These are phyloP conservation scores for Loriculus beryllinus DNA, from an alignment of 2,797 vertebrate genomes.

Conservation along the genomic window DNA sequence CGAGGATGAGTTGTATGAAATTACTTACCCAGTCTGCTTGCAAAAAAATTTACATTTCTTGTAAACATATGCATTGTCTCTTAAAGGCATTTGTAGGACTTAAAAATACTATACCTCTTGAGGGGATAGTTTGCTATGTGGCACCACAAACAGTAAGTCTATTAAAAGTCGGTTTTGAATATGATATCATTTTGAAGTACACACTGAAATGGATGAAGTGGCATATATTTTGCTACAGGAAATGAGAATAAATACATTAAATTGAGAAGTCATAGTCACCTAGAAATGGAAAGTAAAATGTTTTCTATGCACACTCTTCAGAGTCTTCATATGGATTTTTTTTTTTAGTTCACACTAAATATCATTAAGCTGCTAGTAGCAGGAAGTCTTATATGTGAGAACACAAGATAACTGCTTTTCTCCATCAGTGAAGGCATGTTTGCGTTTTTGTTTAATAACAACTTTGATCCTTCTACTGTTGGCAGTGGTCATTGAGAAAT, in stretches of 20 bases:
- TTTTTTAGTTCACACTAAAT: slow-evolving; percentile 14
- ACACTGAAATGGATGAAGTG: background rate
- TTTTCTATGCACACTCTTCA: background rate
- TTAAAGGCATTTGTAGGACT: slow-evolving; percentile 15
- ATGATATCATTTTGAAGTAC: background rate
- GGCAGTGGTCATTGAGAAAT: slow-evolving; percentile 78
- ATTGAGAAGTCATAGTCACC: background rate
- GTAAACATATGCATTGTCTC: slow-evolving; percentile 8
- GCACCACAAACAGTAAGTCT: background rate
- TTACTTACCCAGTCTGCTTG: slow-evolving; percentile 6
- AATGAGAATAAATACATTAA: slow-evolving; percentile 17
- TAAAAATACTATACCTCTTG: background rate
- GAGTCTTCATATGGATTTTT: background rate
- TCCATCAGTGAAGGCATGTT: slow-evolving; percentile 19
- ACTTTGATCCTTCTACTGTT: slow-evolving; percentile 76
- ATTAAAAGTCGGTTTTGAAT: background rate
- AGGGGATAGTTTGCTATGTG: background rate
- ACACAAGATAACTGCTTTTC: slow-evolving; percentile 31
- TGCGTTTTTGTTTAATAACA: slow-evolving; percentile 79
- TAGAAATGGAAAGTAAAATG: slow-evolving; percentile 13
- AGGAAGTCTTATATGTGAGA: slow-evolving; percentile 21
- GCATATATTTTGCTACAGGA: background rate
- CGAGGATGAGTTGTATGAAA: slow-evolving; percentile 45
- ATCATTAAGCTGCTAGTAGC: slow-evolving; percentile 23
- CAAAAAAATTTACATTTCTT: slow-evolving; percentile 24